These are phyloP conservation scores for Lagorchestes hirsutus DNA, from an alignment of 2,797 vertebrate genomes.

Conservation along the genomic window DNA sequence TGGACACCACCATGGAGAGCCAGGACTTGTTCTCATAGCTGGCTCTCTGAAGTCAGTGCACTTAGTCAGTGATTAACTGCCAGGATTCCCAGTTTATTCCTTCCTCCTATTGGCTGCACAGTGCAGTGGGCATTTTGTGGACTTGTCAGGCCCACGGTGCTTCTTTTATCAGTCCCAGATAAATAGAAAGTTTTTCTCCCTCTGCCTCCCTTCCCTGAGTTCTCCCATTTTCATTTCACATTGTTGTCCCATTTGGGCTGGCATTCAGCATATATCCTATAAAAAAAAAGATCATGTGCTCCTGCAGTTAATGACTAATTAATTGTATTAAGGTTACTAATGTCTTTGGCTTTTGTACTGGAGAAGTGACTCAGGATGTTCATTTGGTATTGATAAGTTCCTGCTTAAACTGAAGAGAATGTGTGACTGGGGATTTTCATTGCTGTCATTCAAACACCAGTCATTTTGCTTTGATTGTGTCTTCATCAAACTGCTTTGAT, in stretches of 20 bases:
- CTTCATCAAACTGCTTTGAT: background rate
- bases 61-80: slow-evolving; percentile 40
- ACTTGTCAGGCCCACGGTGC: background rate
- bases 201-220: background rate
- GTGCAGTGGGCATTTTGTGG: slow-evolving; percentile 16
- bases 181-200: background rate
- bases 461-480: background rate
- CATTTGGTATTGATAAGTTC: slow-evolving; percentile 12
- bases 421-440: slow-evolving; percentile 56
- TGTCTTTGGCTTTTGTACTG: slow-evolving; percentile 26
- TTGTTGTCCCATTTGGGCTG: slow-evolving; percentile 26
- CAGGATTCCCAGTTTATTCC: background rate
- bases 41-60: slow-evolving; percentile 34
- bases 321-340: background rate
- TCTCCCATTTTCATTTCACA: slow-evolving; percentile 22
- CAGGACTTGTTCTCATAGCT: background rate
- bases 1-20: slow-evolving; percentile 31
- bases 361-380: background rate
- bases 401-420: background rate
- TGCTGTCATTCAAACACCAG: slow-evolving; percentile 33
- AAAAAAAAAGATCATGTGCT: background rate
- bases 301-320: slow-evolving; percentile 52
- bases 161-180: background rate
- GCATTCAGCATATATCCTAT: background rate
- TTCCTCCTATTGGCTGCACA: background rate